Conservation (phyloP, 2,113 vertebrate genomes). For the Ardeotis arabs region DNA sequence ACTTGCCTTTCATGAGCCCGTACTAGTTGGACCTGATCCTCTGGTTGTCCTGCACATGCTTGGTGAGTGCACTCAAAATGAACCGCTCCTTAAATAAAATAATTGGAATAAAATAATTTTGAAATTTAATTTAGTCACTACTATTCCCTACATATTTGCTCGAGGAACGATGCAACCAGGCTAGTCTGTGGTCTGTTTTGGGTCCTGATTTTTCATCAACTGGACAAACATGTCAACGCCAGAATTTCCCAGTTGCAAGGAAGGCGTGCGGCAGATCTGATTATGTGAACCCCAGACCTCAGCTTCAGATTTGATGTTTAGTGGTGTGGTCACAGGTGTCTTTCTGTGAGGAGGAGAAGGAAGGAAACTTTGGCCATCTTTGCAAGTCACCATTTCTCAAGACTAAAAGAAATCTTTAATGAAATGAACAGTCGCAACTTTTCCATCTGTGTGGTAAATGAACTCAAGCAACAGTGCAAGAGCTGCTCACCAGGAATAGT, state of each 20-base stretch:
- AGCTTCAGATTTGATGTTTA: background rate
- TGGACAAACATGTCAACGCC: background rate
- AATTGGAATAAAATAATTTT: background rate
- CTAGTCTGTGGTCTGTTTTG: background rate
- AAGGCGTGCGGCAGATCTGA: background rate
- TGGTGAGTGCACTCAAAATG: too few relatives aligned
- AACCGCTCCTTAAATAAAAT: too few relatives aligned
- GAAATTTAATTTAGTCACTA: background rate
- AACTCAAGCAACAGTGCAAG: background rate
- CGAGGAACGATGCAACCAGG: background rate
- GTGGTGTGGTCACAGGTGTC: background rate
- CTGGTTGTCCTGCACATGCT: too few relatives aligned
- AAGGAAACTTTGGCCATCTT: background rate
- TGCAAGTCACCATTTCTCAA: background rate
- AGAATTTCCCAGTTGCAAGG: background rate
- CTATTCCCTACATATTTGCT: background rate
- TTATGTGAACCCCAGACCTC: background rate
- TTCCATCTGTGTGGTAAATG: background rate
- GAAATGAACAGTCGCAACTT: background rate
- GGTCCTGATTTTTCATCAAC: background rate
- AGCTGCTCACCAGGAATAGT: background rate
- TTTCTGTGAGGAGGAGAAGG: background rate
- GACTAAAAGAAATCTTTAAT: background rate
- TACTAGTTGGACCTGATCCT: too few relatives aligned
- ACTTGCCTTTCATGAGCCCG: too few relatives aligned